These are phyloP conservation scores for Zeugodacus cucurbitae DNA, from an alignment of 1,140 invertebrate species.

Conservation along the genomic window DNA sequence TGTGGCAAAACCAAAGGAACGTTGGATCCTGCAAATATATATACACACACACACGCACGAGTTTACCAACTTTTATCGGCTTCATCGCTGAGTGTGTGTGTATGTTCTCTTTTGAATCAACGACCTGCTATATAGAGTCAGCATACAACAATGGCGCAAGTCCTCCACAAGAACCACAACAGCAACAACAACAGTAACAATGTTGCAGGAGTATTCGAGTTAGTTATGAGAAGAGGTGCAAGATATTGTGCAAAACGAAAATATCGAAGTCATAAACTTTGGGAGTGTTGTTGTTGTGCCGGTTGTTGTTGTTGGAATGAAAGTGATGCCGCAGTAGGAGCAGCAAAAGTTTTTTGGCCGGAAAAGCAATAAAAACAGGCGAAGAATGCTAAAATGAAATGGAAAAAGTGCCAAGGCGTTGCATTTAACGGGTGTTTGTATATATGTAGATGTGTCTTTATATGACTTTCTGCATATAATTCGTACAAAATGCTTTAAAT, in stretches of 20 bases:
- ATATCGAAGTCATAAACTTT: background rate
- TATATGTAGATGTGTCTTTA: background rate
- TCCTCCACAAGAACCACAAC: background rate
- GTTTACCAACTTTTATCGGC: background rate
- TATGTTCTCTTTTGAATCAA: background rate
- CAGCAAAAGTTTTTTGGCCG: background rate
- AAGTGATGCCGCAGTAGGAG: background rate
- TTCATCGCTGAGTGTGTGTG: background rate
- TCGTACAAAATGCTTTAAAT: background rate
- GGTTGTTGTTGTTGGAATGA: background rate
- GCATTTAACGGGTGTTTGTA: background rate
- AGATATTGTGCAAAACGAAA: background rate
- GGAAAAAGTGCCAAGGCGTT: background rate
- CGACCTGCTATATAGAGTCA: background rate
- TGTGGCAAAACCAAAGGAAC: background rate
- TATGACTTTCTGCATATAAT: background rate
- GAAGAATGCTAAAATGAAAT: background rate
- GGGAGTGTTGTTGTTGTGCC: background rate
- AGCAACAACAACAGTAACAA: background rate
- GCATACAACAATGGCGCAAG: background rate
- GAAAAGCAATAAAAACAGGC: background rate
- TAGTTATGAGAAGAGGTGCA: background rate
- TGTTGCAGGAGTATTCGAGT: background rate
- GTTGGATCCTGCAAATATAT: background rate
- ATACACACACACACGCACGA: too few species aligned